Base-by-base conservation (phyloP, 2,888 invertebrate species). In the Eubasilissa splendida region DNA sequence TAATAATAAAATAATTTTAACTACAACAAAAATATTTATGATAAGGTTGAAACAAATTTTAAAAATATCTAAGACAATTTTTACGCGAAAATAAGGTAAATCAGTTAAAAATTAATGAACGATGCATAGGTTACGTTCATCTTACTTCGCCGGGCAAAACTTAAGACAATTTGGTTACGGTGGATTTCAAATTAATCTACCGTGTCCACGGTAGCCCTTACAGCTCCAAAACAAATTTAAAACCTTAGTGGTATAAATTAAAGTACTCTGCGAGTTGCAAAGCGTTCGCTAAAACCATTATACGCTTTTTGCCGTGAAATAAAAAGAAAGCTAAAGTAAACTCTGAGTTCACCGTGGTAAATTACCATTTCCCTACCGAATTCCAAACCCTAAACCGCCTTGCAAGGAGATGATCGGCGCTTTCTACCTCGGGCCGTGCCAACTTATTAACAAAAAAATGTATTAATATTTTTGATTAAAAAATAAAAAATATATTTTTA, bases 321-420 rank as follows among this genome's bases (percentile, higher is more conserved):
- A 68, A 68, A 68, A 68, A 68, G 68, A 68, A 68, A 68, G 68
- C 50, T 50, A 68, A 68, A 42, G 68, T 68, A 68, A 68, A 68
- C 68, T 50, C 68, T 52, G 50, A 68, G 50, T 50, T 68, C 68
- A 14, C 68, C 68, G 63, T 63, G 68, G 50, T 52, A 68, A 68
- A 68, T 68, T 68, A 68, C 42, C 68, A 68, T 52, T 68, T 68
- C 52, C 4, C 68, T 50, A 10, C 68, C 68, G 14, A 31, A 4
- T 33, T 31, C 33, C 63, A 63, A 63, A 63, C 63, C 31, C 33
- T 33, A 63, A 63, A 12, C 31, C 31, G 63, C 63, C 63, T 8
- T 31, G 63, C 31, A 63, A 63, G 63, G 31, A 33, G 42, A 63
- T 33, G 31, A 63, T 63, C 63, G 63, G 33, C 33, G 33, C 63